phyloP scores from a whole-genome alignment of 2,888 invertebrate species.

The Galerucella calmariensis region DNA sequence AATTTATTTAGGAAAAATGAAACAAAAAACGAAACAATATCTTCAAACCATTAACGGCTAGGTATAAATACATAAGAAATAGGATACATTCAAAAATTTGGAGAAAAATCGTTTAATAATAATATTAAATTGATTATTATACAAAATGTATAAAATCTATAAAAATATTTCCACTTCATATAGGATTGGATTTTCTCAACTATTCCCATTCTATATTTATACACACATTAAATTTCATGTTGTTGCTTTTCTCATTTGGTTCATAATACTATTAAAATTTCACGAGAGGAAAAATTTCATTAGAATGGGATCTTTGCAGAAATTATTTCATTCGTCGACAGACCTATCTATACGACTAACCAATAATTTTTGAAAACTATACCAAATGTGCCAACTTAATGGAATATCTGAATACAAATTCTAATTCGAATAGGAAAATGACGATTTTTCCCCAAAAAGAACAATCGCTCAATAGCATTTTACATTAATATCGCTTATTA shows the following conservation, averaged over 20 bases:
- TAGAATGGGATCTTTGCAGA: no score
- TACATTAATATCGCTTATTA: constrained; percentile 16
- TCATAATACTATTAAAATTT: no score
- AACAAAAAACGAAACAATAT: constrained; percentile 17
- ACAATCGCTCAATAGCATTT: constrained; percentile 11
- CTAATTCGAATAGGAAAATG: neutral
- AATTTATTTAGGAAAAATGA: constrained; percentile 12
- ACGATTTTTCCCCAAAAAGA: constrained; percentile 6
- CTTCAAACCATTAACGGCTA: constrained; percentile 28
- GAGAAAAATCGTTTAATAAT: constrained; percentile 12
- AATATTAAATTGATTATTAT: neutral
- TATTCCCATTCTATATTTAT: no score
- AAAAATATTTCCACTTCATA: no score
- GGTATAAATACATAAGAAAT: constrained; percentile 33
- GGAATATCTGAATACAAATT: neutral
- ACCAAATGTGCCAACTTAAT: no score
- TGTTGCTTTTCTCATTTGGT: no score
- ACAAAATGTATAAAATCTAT: neutral
- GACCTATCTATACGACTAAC: no score
- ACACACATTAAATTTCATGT: no score
- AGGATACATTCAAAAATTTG: constrained; percentile 16
- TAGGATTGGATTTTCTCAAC: no score
- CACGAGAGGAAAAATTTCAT: no score
- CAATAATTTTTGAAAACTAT: no score
- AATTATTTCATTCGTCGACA: no score